phyloP scores from a whole-genome alignment of 2,888 invertebrate genomes.

The Nemapogon koenigi region DNA sequence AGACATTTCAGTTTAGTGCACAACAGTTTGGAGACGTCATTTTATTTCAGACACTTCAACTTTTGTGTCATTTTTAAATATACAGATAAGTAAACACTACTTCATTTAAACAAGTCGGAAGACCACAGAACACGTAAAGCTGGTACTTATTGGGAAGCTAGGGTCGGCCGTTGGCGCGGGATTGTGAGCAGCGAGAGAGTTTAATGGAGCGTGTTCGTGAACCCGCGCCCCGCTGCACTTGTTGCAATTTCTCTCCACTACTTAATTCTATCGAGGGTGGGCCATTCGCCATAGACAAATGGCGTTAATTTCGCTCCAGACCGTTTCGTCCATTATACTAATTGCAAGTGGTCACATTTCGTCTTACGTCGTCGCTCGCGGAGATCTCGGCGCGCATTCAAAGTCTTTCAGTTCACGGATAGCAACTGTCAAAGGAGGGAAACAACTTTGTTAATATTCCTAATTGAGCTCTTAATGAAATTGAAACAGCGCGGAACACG shows the following conservation, averaged over 20 bases:
- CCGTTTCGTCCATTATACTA: constrained; percentile 57
- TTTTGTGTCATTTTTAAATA: too few species aligned
- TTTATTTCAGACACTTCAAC: too few species aligned
- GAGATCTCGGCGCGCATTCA: constrained; percentile 42
- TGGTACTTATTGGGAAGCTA: too few species aligned
- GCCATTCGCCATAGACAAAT: constrained; percentile 47
- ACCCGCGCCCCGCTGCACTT: constrained; percentile 44
- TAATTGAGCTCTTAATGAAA: constrained; percentile 64
- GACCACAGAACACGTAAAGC: too few species aligned
- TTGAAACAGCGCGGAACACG: constrained; percentile 52
- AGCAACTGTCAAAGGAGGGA: constrained; percentile 49
- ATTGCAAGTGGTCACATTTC: constrained; percentile 56
- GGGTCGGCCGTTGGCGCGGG: constrained; percentile 5
- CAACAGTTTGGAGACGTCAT: too few species aligned
- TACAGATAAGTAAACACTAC: too few species aligned
- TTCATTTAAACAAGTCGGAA: too few species aligned
- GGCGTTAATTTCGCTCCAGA: constrained; percentile 44
- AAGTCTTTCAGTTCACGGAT: constrained; percentile 42
- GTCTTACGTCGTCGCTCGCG: constrained; percentile 47
- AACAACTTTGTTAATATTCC: constrained; percentile 54
- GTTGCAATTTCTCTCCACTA: constrained; percentile 54
- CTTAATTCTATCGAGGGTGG: constrained; percentile 51
- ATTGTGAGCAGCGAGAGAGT: constrained; percentile 30
- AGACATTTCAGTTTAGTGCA: too few species aligned
- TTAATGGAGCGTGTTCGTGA: constrained; percentile 49